Base-by-base conservation (phyloP, 2,797 vertebrate species). In the Heterohyrax brucei region DNA sequence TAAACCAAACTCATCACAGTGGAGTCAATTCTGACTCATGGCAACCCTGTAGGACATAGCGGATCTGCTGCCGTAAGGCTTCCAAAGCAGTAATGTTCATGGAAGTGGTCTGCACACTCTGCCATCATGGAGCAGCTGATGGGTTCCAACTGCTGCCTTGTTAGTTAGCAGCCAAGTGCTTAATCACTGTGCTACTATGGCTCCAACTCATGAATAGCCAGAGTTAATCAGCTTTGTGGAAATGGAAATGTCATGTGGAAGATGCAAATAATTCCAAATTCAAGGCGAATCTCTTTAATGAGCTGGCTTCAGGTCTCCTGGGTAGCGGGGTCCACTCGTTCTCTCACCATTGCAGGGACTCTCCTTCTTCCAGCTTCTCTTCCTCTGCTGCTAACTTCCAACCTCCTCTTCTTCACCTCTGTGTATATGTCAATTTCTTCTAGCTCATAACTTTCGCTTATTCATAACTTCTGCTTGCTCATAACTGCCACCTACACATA, bases 391-490 rank as follows among this genome's bases (percentile, higher is more conserved):
- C 44, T 78, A 1, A 48, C 73, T 61, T 48, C 21, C 59, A 70
- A 68, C 82, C 48, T 39, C 39, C 68, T 59, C 66, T 76, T 24
- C 39, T 33, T 61, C 70, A 75, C 85, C 33, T 92, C 59, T 61
- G 50, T 12, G 13, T 78, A 59, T 59, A 53, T 62, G 85, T 56
- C 82, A 30, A 85, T 76, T 78, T 92, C 62, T 79, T 85, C 62
- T 70, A 70, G 78, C 87, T 94, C 85, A 79, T 13, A 88, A 93
- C 56, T 94, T 89, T 61, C 89, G 79, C 82, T 91, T 96, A 78
- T 92, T 95, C 44, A 10, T 95, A 93, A 89, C 61, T 88, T 93
- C 56, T 93, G 61, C 59, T 93, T 88, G 83, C 56, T 96, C 64
- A 68, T 75, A 64, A 79, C 80, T 66, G 62, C 64, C 87, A 73